These are phyloP conservation scores for Andrena dorsata DNA, from an alignment of 2,888 invertebrate genomes.

Conservation along the genomic window DNA sequence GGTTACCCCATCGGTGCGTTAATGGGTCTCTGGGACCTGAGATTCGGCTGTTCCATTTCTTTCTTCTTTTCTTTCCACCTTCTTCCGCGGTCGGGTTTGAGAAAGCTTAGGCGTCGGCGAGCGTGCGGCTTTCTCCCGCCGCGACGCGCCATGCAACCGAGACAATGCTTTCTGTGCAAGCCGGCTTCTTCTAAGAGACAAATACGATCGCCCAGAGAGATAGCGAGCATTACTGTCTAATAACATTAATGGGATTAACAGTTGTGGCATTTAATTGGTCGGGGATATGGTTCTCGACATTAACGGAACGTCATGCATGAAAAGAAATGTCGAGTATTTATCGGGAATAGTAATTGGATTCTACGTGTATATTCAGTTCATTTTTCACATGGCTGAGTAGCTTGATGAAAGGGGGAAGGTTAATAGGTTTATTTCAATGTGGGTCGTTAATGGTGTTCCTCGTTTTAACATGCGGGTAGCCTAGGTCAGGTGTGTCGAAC, in stretches of 20 bases:
- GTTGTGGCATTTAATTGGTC: not conserved
- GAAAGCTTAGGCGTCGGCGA: constrained; percentile 10
- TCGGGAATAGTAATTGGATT: too few species aligned
- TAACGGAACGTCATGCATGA: not conserved
- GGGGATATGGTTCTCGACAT: not conserved
- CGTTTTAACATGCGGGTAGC: not conserved
- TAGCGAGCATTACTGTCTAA: constrained; percentile 14
- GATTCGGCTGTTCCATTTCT: constrained; percentile 66
- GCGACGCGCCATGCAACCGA: not conserved
- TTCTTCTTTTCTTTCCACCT: constrained; percentile 25
- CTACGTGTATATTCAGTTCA: too few species aligned
- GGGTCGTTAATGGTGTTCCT: not conserved
- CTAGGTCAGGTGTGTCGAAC: not conserved
- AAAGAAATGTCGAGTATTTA: not conserved
- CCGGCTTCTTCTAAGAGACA: not conserved
- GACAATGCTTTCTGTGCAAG: constrained; percentile 11
- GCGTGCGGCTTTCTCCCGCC: constrained; percentile 11
- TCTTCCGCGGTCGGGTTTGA: not conserved
- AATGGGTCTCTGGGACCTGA: constrained; percentile 69
- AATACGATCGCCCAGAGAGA: constrained; percentile 3
- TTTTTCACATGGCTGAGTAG: too few species aligned
- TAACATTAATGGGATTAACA: constrained; percentile 23
- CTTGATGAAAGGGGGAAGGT: too few species aligned
- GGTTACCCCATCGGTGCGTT: constrained; percentile 63
- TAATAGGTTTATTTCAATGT: not conserved